Evolutionary conservation across 2,888 invertebrate genomes (phyloP).

Genomic region (Platycheirus albimanus): DNA sequence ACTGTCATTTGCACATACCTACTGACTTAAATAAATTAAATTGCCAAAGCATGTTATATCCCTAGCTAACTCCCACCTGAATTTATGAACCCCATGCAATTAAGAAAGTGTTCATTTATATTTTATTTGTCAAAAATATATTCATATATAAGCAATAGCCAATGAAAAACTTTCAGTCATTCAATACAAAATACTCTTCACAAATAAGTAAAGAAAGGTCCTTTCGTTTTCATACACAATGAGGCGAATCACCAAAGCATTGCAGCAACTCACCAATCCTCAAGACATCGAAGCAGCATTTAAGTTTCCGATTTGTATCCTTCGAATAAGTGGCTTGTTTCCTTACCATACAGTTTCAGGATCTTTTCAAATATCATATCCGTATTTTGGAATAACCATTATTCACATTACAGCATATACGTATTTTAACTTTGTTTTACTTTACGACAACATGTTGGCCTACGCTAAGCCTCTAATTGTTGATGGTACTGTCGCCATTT

Average conservation of each 20-base stretch:
- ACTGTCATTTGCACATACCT: too few relatives aligned
- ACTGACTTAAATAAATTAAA: too few relatives aligned
- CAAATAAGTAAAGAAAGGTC: too few relatives aligned
- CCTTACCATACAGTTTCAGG: slow-evolving; percentile 60
- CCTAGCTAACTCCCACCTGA: background rate
- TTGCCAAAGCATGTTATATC: background rate
- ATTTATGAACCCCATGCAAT: too few relatives aligned
- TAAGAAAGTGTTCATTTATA: too few relatives aligned
- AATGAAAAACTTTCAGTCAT: background rate
- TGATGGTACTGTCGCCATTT: slow-evolving; percentile 58
- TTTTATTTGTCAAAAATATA: too few relatives aligned
- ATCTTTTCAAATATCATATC: slow-evolving; percentile 66
- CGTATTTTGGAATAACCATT: slow-evolving; percentile 43
- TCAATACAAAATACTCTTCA: too few relatives aligned
- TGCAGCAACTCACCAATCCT: slow-evolving; percentile 50
- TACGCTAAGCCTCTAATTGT: slow-evolving; percentile 75
- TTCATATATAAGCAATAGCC: background rate
- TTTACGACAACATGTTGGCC: slow-evolving; percentile 65
- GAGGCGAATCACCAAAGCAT: background rate
- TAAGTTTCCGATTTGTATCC: slow-evolving; percentile 32
- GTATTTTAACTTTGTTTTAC: slow-evolving; percentile 74
- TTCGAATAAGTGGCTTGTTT: slow-evolving; percentile 75
- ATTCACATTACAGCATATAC: slow-evolving; percentile 69
- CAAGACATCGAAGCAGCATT: slow-evolving; percentile 62
- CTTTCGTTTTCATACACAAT: background rate